Evolutionary conservation across 1,140 invertebrate genomes (phyloP), one percentile per base, ranked within the genome.

Genomic region (Drosophila tropicalis): DNA sequence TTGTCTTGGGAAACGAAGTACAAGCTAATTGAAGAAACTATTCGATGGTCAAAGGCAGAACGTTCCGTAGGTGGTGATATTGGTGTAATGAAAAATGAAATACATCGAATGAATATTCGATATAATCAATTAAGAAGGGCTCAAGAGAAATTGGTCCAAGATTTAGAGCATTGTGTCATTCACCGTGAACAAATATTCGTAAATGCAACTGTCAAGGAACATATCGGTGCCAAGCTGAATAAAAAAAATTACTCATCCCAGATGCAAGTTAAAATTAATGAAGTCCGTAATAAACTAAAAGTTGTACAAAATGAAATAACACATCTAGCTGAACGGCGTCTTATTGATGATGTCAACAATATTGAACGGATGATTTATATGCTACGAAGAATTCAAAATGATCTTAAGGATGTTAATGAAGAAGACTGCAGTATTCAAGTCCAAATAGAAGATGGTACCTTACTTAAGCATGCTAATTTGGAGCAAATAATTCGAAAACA

Each of bases 1-100:
- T 92, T 97, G 7, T 95, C 95, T 5, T 97, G 96, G 96, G 95
- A 97, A 78, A 95, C 96, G 80, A 96, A 97, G 92, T 94, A 95
- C 56, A 94, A 95, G 83, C 83, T 96, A 72, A 94, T 95, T 3
- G 93, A 94, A 32, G 96, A 97, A 36, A 36, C 34, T 10, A 36
- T 36, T 36, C 34, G 34, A 9, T 36, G 34, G 34, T 36, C 34
- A 36, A 36, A 36, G 9, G 2, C 34, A 36, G 34, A 36, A 36
- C 7, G 34, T 0, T 36, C 34, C 3, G 34, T 36, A 36, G 1
- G 9, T 10, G 34, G 34, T 36, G 34, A 36, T 12, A 36, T 36
- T 36, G 94, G 94, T 10, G 92, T 92, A 12, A 96, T 97, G 96
- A 96, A 94, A 91, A 93, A 93, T 60, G 96, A 97, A 93, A 97